Percentiles rank a stretch among this genome's conserved stretches.
These are phyloP conservation scores for Boleophthalmus pectinirostris DNA, from an alignment of 2,113 vertebrate genomes.

Conservation along the genomic window DNA sequence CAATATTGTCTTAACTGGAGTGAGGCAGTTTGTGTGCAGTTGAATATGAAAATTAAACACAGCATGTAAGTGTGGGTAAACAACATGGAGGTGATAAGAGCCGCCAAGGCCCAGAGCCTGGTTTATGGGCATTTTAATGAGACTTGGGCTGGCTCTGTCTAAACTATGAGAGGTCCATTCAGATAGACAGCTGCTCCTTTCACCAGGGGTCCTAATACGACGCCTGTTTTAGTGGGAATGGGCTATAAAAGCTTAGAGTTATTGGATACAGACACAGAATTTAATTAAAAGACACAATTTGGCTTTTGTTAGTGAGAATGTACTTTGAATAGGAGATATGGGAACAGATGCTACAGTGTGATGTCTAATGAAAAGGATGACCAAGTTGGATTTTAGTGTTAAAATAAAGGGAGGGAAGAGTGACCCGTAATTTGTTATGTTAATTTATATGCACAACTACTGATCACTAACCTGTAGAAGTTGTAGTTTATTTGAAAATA, in stretches of 20 bases:
- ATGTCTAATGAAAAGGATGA: neutral
- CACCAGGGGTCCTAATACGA: neutral
- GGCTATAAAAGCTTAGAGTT: constrained; percentile 1
- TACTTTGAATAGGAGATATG: neutral
- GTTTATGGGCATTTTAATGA: constrained; percentile 12
- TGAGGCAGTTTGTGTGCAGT: constrained; percentile 3
- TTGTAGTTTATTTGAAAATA: no score
- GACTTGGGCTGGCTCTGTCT: neutral
- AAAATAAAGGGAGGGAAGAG: neutral
- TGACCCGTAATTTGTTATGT: neutral
- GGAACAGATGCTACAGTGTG: neutral
- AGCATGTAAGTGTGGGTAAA: neutral
- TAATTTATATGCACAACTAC: neutral
- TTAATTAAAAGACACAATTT: constrained; percentile 4
- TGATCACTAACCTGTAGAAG: no score
- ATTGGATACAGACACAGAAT: neutral
- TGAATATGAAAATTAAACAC: constrained; percentile 20
- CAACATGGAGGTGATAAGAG: constrained; percentile 12
- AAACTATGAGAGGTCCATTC: neutral
- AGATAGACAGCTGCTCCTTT: constrained; percentile 6
- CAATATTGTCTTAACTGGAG: constrained; percentile 24
- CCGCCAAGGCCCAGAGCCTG: neutral
- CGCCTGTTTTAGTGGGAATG: neutral
- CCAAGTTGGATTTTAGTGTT: neutral
- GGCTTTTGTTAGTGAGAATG: neutral